A percentile compares a stretch with the other conserved stretches of the same genome.
phyloP scores from a whole-genome alignment of 1,140 invertebrate genomes.

The Gerris buenoi region DNA sequence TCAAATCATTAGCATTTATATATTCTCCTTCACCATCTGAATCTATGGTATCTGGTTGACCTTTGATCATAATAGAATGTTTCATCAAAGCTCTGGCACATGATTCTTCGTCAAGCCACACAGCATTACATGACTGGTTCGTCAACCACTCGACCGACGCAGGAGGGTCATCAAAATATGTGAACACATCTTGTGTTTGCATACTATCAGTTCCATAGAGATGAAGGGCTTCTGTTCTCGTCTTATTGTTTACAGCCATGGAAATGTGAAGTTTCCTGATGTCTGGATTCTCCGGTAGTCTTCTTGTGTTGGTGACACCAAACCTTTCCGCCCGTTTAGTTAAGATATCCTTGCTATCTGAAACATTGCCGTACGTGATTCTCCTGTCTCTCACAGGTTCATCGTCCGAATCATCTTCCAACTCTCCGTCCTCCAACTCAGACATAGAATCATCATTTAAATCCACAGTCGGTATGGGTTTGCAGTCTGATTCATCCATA shows the following conservation, averaged over 20 bases:
- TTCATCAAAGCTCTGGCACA: constrained; percentile 46
- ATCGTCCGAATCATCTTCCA: constrained; percentile 10
- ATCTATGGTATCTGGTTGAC: constrained; percentile 5
- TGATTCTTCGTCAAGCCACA: constrained; percentile 53
- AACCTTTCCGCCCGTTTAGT: constrained; percentile 10
- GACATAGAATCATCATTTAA: constrained; percentile 1
- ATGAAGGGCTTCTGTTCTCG: constrained; percentile 55
- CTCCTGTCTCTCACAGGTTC: neutral
- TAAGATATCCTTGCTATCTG: constrained; percentile 1
- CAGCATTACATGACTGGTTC: constrained; percentile 59
- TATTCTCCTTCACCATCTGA: constrained; percentile 16
- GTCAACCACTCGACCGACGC: constrained; percentile 64
- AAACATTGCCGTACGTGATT: neutral
- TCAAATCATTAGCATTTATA: constrained; percentile 34
- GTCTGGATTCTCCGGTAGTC: constrained; percentile 1
- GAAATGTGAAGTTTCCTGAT: constrained; percentile 6
- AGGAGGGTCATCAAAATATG: constrained; percentile 61
- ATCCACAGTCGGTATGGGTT: neutral
- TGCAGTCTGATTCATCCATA: neutral
- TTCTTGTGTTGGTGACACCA: neutral
- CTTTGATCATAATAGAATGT: constrained; percentile 19
- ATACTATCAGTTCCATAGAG: constrained; percentile 57
- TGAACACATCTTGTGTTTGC: constrained; percentile 58
- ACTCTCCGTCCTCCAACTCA: constrained; percentile 14
- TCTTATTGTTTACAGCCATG: constrained; percentile 35